Evolutionary conservation across 2,888 invertebrate genomes (phyloP), one percentile per base, ranked within the genome.

Genomic region (Mesodorylaimus sp.): DNA sequence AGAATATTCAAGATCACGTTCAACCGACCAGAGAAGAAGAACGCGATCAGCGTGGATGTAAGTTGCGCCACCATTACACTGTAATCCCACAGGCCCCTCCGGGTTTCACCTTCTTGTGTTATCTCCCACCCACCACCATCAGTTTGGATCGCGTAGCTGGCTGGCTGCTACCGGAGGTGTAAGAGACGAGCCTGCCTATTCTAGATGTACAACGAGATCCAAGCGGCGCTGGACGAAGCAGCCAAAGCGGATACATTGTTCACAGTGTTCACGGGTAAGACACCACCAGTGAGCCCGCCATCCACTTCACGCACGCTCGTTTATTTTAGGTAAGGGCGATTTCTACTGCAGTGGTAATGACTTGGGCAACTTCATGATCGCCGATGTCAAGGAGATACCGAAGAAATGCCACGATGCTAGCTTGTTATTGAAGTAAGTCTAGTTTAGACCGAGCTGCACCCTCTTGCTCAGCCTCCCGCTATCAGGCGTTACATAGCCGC

Each of bases 261-360:
- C 24, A 77, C 82, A 36, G 81, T 82, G 1, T 65, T 89, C 24
- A 87, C 86, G 10, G 72, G 72, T 70, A 57, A 52, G 48, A 25
- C 21, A 45, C 7, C 16, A 41, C 19, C n/a, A 10, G n/a, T n/a
- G n/a, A 36, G 36, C 36, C 13, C 13, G 13, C n/a, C 36, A 36
- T 36, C 36, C 13, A 36, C 13, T 36, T n/a, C n/a, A n/a, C 36
- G 13, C 13, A 36, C 36, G 36, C 36, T n/a, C 36, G 36, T 36
- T n/a, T n/a, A n/a, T n/a, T 50, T 5, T 55, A 68, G 85, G 84
- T 1, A 71, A 74, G 42, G 86, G 84, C 10, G 77, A 81, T 54
- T 86, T 77, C 65, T 89, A 78, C 64, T 81, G 79, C 59, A 83
- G 84, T 66, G 88, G 89, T 10, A 85, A 84, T 71, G 86, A 88